Conservation (phyloP, 1,140 invertebrate species). For the Ooceraea biroi region DNA sequence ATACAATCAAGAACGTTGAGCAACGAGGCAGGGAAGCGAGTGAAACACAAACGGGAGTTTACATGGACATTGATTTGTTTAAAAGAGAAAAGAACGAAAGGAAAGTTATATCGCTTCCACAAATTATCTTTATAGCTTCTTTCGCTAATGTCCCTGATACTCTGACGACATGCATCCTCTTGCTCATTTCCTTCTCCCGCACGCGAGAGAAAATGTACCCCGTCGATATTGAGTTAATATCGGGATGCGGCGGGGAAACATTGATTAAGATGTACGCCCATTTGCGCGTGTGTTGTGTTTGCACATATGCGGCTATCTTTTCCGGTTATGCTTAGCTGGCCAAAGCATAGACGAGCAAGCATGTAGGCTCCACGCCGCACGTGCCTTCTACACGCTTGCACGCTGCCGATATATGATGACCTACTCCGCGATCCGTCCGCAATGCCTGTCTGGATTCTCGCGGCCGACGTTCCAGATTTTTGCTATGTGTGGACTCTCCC, state of each 20-base stretch:
- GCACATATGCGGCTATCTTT: constrained; percentile 63
- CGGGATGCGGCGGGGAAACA: constrained; percentile 16
- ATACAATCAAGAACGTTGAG: background rate
- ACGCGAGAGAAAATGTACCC: constrained; percentile 48
- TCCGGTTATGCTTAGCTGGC: constrained; percentile 80
- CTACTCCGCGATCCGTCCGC: constrained; percentile 78
- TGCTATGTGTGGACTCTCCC: constrained; percentile 67
- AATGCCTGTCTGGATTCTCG: constrained; percentile 74
- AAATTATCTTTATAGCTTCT: background rate
- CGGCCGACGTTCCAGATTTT: constrained; percentile 78
- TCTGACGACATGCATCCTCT: background rate
- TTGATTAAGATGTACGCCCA: constrained; percentile 11
- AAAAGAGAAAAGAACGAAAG: constrained; percentile 4
- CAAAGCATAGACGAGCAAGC: constrained; percentile 81
- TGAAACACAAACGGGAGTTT: background rate
- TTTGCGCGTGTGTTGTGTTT: constrained; percentile 14
- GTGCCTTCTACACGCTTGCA: constrained; percentile 78
- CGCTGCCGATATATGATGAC: constrained; percentile 81
- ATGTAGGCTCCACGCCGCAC: constrained; percentile 81
- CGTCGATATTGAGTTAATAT: constrained; percentile 39
- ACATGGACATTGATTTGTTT: background rate
- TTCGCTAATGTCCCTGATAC: background rate
- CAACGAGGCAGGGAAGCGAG: background rate
- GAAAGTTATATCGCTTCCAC: constrained; percentile 7
- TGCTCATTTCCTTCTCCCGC: background rate